Conservation (phyloP, 2,888 invertebrate genomes). For the Anarsia innoxiella region DNA sequence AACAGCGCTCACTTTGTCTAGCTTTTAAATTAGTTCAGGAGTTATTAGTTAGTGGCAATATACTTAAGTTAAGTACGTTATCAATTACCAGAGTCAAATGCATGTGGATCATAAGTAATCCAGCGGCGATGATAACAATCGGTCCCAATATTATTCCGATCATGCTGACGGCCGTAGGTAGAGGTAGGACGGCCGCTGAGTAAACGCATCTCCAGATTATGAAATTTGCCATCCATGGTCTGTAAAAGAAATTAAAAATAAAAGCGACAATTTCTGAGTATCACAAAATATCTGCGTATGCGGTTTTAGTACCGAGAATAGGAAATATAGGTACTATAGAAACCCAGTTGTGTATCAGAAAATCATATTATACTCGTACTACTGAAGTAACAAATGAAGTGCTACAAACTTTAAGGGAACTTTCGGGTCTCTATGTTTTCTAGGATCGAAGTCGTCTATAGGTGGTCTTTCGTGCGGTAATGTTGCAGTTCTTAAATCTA, state of each 20-base stretch:
- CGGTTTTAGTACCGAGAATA: no score
- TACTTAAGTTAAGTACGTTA: no score
- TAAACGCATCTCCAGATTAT: no score
- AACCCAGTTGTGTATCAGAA: no score
- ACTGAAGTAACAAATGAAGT: no score
- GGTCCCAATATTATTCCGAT: slow-evolving; percentile 27
- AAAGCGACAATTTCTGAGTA: background rate
- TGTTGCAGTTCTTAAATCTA: background rate
- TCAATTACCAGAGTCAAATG: background rate
- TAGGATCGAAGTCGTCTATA: background rate
- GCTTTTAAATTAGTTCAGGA: no score
- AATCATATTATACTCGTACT: no score
- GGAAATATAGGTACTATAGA: no score
- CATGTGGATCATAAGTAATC: slow-evolving; percentile 17
- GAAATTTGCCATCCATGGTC: slow-evolving; percentile 33
- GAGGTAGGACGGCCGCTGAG: no score
- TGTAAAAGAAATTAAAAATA: slow-evolving; percentile 16
- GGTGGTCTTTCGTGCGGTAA: background rate
- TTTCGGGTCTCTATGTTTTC: background rate
- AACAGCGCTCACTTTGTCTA: no score
- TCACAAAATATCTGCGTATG: no score
- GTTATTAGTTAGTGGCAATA: no score
- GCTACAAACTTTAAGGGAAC: background rate
- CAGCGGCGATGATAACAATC: slow-evolving; percentile 20
- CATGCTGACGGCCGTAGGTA: slow-evolving; percentile 29